Base-by-base conservation (phyloP, 2,113 vertebrate genomes). In the Phyllopteryx taeniolatus region DNA sequence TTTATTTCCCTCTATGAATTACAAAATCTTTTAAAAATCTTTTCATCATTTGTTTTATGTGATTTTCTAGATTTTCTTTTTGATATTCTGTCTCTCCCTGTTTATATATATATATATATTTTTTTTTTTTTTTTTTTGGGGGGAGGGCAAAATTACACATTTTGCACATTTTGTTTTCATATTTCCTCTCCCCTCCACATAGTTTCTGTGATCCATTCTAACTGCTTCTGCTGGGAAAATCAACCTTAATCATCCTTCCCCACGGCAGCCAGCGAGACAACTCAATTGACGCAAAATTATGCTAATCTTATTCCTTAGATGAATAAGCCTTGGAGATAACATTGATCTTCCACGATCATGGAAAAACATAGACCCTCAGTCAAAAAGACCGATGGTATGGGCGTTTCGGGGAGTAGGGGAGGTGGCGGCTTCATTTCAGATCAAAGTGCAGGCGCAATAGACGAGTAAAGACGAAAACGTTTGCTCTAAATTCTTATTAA, bases 271-370 rank as follows among this genome's bases (percentile, higher is more conserved):
- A 86, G 83, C 64, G 73, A 88, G 85, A 91, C 87, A 85, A 88
- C 89, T 92, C 91, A 92, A 92, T 92, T 61, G 81, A 74, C 65
- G 74, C 86, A 90, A 90, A 89, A 35, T 90, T 92, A 92, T 93
- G 91, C 88, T 91, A 92, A 93, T 93, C 82, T 85, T 91, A 91
- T 93, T 92, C 87, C 85, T 79, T 65, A 79, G 82, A 90, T 92
- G 90, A 92, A 92, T 92, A 86, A 80, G 78, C 90, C 77, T 79
- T 75, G 77, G 85, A 85, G 88, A 89, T 89, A 89, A 91, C 90
- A 92, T 90, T 91, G 91, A 93, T 92, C 91, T 91, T 90, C 88
- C 83, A 75, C 87, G 87, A 93, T 90, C 91, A 89, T 80, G 68
- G 83, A 84, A 90, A 90, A 91, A 91, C 82, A 87, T 80, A 62